These are phyloP conservation scores for Alca torda DNA, from an alignment of 2,797 vertebrate species.

Conservation along the genomic window DNA sequence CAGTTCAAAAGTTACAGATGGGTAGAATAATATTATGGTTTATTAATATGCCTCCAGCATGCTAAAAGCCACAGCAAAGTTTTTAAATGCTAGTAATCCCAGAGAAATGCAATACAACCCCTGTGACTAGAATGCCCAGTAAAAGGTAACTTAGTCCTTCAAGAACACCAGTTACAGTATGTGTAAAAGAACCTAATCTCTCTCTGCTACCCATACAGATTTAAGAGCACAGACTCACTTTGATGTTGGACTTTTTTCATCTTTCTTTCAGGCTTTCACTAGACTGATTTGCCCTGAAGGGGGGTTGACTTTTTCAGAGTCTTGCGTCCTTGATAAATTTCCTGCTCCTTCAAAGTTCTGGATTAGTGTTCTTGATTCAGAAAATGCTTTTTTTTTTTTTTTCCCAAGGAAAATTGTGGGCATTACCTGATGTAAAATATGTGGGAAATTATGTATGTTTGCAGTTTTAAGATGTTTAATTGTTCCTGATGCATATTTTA, in stretches of 20 bases:
- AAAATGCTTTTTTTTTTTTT: neutral
- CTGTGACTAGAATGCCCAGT: neutral
- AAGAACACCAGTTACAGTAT: neutral
- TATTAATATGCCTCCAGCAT: neutral
- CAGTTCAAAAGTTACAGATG: neutral
- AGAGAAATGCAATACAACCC: neutral
- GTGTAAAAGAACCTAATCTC: neutral
- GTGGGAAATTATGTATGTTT: neutral
- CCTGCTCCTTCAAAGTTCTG: neutral
- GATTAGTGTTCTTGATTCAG: neutral
- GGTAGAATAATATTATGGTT: neutral
- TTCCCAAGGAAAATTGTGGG: neutral
- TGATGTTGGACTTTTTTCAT: neutral
- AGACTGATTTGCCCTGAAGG: neutral
- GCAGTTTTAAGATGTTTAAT: constrained; percentile 1
- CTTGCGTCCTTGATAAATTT: neutral
- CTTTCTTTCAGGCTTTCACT: neutral
- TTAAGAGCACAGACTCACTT: neutral
- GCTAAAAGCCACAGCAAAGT: neutral
- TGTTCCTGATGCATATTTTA: neutral
- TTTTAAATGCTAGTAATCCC: neutral
- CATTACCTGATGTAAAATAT: neutral
- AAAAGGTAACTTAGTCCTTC: neutral
- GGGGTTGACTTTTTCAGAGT: neutral
- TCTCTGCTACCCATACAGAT: neutral